phyloP scores from a whole-genome alignment of 1,140 invertebrate genomes.

The Drosophila nebulosa region DNA sequence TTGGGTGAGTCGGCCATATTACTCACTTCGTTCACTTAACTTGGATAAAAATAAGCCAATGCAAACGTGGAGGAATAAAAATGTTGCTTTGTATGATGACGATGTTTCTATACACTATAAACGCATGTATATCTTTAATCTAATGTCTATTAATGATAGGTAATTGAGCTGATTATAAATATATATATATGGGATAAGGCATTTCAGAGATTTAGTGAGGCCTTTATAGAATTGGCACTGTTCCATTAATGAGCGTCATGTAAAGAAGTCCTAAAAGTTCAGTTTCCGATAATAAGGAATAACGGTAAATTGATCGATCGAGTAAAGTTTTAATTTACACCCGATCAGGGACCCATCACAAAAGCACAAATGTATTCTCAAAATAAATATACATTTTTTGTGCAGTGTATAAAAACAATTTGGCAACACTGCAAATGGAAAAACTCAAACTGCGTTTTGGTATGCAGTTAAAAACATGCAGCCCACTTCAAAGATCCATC shows the following conservation, averaged over 20 bases:
- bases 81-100: too few relatives aligned
- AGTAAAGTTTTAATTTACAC: too few relatives aligned
- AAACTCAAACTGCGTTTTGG: slow-evolving; percentile 65
- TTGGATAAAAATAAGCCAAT: slow-evolving; percentile 46
- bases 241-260: too few relatives aligned
- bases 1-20: slow-evolving; percentile 3
- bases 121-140: too few relatives aligned
- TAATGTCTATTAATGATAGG: too few relatives aligned
- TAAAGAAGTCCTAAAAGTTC: too few relatives aligned
- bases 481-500: slow-evolving; percentile 24
- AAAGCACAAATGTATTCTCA: not conserved
- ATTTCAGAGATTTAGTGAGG: too few relatives aligned
- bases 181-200: not conserved
- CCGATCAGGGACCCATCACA: too few relatives aligned
- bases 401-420: slow-evolving; percentile 33
- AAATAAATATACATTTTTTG: slow-evolving; percentile 16
- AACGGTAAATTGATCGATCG: too few relatives aligned
- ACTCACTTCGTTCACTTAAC: slow-evolving; percentile 54
- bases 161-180: too few relatives aligned
- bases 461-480: slow-evolving; percentile 50
- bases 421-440: slow-evolving; percentile 62
- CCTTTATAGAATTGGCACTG: too few relatives aligned
- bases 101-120: not conserved
- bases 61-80: not conserved
- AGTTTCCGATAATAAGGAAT: too few relatives aligned